phyloP scores from a whole-genome alignment of 2,113 vertebrate species.

The Nothoprocta perdicaria region DNA sequence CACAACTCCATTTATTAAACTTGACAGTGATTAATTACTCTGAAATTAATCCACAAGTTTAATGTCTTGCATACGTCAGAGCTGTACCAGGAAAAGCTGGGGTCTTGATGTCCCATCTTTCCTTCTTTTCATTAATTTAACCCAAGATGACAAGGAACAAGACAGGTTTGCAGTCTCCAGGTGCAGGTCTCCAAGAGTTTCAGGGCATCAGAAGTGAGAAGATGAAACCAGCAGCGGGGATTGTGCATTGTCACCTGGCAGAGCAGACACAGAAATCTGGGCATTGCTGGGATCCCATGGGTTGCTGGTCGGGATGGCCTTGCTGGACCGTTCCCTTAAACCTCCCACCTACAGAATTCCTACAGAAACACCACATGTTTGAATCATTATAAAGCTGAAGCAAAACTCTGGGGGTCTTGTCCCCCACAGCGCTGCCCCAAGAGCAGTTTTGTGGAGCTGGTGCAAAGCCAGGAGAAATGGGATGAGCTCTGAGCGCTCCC shows the following conservation, averaged over 20 bases:
- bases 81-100: neutral
- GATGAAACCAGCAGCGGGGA: conserved; percentile 23
- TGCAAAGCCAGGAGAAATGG: conserved; percentile 16
- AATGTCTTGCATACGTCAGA: neutral
- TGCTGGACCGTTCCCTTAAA: neutral
- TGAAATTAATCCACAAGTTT: neutral
- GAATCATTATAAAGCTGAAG: neutral
- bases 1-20: neutral
- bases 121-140: conserved; percentile 8
- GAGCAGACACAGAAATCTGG: accelerated
- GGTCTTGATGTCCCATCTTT: neutral
- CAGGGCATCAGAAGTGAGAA: conserved; percentile 57
- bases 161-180: neutral
- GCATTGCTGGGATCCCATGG: neutral
- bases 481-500: neutral
- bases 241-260: neutral
- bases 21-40: conserved; percentile 10
- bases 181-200: neutral
- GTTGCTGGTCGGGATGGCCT: neutral
- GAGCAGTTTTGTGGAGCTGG: neutral
- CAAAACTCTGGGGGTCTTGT: neutral
- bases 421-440: neutral
- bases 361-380: neutral
- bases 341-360: no score
- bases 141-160: neutral